phyloP scores from a whole-genome alignment of 2,113 vertebrate genomes.

The Arvicanthis niloticus region DNA sequence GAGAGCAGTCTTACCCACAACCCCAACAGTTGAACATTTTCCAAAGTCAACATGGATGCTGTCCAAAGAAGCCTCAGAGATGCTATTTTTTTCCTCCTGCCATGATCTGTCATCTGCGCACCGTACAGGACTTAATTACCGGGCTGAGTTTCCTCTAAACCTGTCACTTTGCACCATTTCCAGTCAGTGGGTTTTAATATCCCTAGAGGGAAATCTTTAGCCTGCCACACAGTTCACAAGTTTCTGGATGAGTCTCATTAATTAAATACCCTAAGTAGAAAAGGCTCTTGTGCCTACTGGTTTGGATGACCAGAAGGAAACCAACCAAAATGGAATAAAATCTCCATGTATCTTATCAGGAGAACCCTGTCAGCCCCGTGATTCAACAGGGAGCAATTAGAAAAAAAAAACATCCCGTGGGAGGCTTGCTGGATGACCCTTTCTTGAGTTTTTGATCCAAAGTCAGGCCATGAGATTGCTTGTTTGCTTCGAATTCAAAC shows the following conservation, averaged over 20 bases:
- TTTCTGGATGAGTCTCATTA: constrained; percentile 25
- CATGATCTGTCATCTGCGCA: not conserved
- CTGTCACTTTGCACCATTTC: constrained; percentile 40
- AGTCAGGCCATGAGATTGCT: not conserved
- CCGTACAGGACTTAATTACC: constrained; percentile 50
- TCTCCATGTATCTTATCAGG: not conserved
- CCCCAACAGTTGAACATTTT: not conserved
- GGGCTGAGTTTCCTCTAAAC: constrained; percentile 61
- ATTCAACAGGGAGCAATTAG: not conserved
- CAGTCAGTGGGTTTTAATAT: constrained; percentile 42
- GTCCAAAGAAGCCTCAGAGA: not conserved
- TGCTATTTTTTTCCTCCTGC: not conserved
- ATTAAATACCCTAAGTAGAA: constrained; percentile 26
- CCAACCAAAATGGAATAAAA: constrained; percentile 9
- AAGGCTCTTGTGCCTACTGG: constrained; percentile 3
- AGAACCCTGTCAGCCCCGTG: not conserved
- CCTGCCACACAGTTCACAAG: constrained; percentile 29
- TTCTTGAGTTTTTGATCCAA: constrained; percentile 20
- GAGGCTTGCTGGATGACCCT: not conserved
- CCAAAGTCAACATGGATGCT: not conserved
- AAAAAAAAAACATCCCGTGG: not conserved
- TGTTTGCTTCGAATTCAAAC: not conserved
- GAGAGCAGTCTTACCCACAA: not conserved
- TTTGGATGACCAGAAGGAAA: not conserved
- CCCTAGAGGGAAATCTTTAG: constrained; percentile 38